phyloP scores from a whole-genome alignment of 2,113 vertebrate species.

The Peromyscus californicus region DNA sequence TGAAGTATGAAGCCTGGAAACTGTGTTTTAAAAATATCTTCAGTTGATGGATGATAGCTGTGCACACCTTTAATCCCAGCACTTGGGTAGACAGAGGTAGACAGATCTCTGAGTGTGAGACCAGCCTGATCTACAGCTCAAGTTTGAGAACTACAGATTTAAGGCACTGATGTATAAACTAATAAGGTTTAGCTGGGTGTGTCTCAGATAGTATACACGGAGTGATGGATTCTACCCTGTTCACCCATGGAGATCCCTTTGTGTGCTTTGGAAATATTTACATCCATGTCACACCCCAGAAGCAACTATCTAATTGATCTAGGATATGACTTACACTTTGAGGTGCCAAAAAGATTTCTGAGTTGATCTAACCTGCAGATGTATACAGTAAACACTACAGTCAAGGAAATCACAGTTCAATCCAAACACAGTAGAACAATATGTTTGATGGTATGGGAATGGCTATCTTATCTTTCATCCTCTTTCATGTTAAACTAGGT shows the following conservation, averaged over 20 bases:
- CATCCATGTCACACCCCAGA: neutral
- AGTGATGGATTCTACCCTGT: neutral
- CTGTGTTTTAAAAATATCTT: constrained; percentile 12
- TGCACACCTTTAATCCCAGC: no score
- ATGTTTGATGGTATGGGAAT: neutral
- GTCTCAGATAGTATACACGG: neutral
- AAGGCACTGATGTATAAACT: neutral
- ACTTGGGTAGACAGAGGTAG: neutral
- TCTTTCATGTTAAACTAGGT: neutral
- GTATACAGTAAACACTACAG: neutral
- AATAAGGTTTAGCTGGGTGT: neutral
- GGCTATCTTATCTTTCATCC: neutral
- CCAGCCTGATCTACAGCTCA: neutral
- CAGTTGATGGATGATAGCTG: no score
- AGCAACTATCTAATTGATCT: neutral
- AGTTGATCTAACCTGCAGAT: constrained; percentile 1
- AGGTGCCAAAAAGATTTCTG: neutral
- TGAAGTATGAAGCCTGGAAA: neutral
- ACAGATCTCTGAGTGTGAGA: neutral
- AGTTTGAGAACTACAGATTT: constrained; percentile 18
- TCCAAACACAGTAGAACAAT: neutral
- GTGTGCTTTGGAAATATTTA: constrained; percentile 14
- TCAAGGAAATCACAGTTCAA: neutral
- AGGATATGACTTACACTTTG: neutral
- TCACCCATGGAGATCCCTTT: neutral